These are phyloP conservation scores for Cariama cristata DNA, from an alignment of 2,113 vertebrate species.

Conservation along the genomic window DNA sequence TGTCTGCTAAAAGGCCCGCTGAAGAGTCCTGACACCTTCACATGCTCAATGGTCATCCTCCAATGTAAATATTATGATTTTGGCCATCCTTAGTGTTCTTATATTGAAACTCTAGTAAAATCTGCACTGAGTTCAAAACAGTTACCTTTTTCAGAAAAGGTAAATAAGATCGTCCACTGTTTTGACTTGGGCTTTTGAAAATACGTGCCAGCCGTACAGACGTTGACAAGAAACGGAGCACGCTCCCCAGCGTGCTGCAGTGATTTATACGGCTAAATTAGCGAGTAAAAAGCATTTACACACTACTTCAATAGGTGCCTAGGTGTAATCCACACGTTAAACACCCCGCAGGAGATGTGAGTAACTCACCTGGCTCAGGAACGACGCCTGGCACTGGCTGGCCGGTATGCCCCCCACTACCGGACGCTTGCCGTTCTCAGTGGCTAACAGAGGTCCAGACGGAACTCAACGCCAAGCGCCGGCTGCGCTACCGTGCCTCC, in stretches of 20 bases:
- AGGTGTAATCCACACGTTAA: not conserved
- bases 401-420: not conserved
- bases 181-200: not conserved
- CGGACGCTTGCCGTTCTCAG: not conserved
- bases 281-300: not conserved
- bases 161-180: too few species aligned
- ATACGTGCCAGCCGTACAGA: not conserved
- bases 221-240: not conserved
- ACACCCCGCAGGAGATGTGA: not conserved
- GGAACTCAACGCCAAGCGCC: fast-evolving
- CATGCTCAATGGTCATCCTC: not conserved
- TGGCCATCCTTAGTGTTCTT: fast-evolving
- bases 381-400: too few species aligned
- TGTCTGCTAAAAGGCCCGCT: fast-evolving
- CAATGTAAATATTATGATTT: fast-evolving
- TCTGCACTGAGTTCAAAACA: not conserved
- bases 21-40: not conserved
- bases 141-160: not conserved
- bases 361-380: not conserved
- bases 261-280: not conserved
- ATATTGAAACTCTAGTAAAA: not conserved
- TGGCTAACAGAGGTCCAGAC: not conserved
- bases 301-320: not conserved
- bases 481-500: fast-evolving
- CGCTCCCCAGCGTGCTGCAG: not conserved